Base-by-base conservation (phyloP, 2,797 vertebrate genomes). In the Anas bernieri region DNA sequence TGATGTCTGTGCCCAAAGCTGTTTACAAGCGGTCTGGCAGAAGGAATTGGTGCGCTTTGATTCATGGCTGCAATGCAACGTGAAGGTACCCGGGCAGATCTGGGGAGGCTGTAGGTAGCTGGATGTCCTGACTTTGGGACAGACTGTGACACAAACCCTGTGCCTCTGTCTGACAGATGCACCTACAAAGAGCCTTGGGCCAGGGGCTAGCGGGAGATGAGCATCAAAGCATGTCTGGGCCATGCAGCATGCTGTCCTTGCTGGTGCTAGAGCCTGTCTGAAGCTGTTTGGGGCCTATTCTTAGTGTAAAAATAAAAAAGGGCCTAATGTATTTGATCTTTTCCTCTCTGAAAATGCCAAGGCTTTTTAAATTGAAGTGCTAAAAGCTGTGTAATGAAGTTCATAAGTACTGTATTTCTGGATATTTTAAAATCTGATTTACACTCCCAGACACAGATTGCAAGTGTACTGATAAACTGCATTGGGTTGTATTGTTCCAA, bases 101-200 rank as follows among this genome's bases (percentile, higher is more conserved):
- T 73, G 50, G 67, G 37, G 28, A 92, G 17, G 52, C 33, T 83
- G 23, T 41, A 13, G 46, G 20, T 55, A 64, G 45, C 12, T 30
- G 11, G 46, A 25, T 33, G 22, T 17, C 48, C 35, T 64, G 82
- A 18, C 67, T 62, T 58, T 61, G 50, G 54, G 67, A 74, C 13
- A 62, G 17, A 16, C 63, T 43, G 1, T 30, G 41, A 72, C 78
- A 73, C 45, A 64, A 37, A 11, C 56, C 21, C 35, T 31, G 64
- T 41, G 26, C 18, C 50, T 30, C 0, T 37, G 21, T 0, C 0
- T 54, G 75, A 6, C n/a, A n/a, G 56, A 31, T 67, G 25, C 0
- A 0, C 33, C 46, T 52, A 5, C 4, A 2, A 68, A 25, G 72
- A 78, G 39, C 62, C 58, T 41, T 54, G 13, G 82, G 77, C 55